Conservation (phyloP, 2,797 vertebrate species). For the Enteromius thamalakanensis region DNA sequence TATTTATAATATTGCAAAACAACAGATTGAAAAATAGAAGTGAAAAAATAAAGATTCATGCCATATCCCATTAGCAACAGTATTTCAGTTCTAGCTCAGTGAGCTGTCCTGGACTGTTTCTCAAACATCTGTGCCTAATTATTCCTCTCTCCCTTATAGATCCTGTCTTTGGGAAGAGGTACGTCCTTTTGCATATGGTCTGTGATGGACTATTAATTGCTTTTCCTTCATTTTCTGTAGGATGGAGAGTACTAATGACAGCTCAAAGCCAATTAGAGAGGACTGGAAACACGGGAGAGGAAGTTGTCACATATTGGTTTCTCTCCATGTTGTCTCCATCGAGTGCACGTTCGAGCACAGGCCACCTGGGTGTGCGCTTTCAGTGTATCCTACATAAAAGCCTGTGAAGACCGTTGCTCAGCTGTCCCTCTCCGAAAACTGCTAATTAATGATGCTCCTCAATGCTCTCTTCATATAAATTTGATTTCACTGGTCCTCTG, state of each 20-base stretch:
- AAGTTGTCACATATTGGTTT: constrained; percentile 70
- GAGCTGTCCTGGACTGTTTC: constrained; percentile 75
- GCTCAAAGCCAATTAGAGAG: constrained; percentile 80
- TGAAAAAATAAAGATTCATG: constrained; percentile 66
- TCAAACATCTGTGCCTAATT: constrained; percentile 83
- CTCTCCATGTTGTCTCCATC: constrained; percentile 39
- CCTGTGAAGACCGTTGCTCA: constrained; percentile 30
- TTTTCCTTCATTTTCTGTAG: constrained; percentile 66
- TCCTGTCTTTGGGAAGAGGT: constrained; percentile 67
- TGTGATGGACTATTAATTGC: constrained; percentile 79
- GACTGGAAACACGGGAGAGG: constrained; percentile 70
- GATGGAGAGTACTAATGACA: constrained; percentile 78
- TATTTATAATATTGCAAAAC: constrained; percentile 51
- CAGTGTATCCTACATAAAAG: background rate
- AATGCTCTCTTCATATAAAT: constrained; percentile 6
- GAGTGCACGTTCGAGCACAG: constrained; percentile 20
- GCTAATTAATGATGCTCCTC: constrained; percentile 44
- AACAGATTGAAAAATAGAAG: constrained; percentile 59
- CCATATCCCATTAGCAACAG: constrained; percentile 75
- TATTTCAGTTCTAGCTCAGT: constrained; percentile 81
- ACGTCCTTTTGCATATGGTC: constrained; percentile 77
- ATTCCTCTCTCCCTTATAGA: constrained; percentile 76
- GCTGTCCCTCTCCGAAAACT: constrained; percentile 27
- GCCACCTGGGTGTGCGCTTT: constrained; percentile 45
- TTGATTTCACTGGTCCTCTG: background rate